phyloP scores from a whole-genome alignment of 2,888 invertebrate species.

The Mimumesa dahlbomi region DNA sequence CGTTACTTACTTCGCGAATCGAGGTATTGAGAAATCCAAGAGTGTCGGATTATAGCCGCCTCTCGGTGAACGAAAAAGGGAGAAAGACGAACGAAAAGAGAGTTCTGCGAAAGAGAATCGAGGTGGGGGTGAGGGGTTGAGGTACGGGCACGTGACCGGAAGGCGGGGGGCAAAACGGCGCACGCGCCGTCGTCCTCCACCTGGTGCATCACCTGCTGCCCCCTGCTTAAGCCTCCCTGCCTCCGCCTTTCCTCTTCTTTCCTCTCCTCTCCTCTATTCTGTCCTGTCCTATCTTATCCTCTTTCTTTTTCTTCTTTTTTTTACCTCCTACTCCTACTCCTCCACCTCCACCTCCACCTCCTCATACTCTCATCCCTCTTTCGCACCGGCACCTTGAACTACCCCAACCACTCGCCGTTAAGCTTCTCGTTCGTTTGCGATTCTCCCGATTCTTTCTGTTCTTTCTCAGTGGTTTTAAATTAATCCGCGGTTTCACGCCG shows the following conservation, averaged over 20 bases:
- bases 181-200: slow-evolving; percentile 78
- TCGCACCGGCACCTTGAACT: slow-evolving; percentile 52
- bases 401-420: slow-evolving; percentile 48
- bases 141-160: slow-evolving; percentile 74
- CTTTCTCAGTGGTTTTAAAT: slow-evolving; percentile 41
- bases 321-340: too few species aligned
- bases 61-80: slow-evolving; percentile 19
- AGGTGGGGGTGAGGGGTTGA: slow-evolving; percentile 59
- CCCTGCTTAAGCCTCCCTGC: slow-evolving; percentile 72
- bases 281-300: slow-evolving; percentile 25
- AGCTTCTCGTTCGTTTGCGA: slow-evolving; percentile 52
- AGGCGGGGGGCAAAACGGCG: slow-evolving; percentile 71
- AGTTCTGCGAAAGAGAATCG: slow-evolving; percentile 50
- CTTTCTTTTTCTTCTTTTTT: slow-evolving; percentile 38
- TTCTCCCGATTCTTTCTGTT: slow-evolving; percentile 46
- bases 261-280: slow-evolving; percentile 41
- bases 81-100: slow-evolving; percentile 48
- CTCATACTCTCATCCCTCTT: slow-evolving; percentile 28
- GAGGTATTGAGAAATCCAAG: slow-evolving; percentile 26
- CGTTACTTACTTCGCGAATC: neutral
- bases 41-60: slow-evolving; percentile 43
- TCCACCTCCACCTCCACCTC: too few species aligned
- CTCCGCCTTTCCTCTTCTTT: slow-evolving; percentile 55
- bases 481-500: slow-evolving; percentile 38
- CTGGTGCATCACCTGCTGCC: slow-evolving; percentile 80